Evolutionary conservation across 1,140 invertebrate genomes (phyloP).

Genomic region (Trigoniulus corallinus): DNA sequence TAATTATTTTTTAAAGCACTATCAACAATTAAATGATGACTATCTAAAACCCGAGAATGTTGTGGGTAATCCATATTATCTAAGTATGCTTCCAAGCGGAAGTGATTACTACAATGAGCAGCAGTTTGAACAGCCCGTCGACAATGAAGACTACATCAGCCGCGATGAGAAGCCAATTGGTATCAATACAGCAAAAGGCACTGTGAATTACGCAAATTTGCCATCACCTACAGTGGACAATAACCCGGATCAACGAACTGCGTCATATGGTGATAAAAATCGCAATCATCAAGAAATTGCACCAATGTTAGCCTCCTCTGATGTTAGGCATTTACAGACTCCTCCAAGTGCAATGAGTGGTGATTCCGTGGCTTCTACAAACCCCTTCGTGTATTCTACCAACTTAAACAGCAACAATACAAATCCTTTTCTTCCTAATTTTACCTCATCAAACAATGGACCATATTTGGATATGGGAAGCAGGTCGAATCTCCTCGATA

Average conservation of each 20-base stretch:
- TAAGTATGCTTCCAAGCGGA: neutral
- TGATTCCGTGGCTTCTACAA: neutral
- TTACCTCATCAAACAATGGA: too few relatives aligned
- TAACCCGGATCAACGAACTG: neutral
- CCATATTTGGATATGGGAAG: neutral
- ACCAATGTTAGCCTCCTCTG: neutral
- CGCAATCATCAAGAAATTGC: neutral
- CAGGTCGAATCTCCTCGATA: neutral
- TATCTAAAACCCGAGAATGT: conserved; percentile 36
- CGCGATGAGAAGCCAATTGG: neutral
- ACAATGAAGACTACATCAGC: neutral
- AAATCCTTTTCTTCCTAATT: too few relatives aligned
- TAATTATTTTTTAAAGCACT: conserved; percentile 42
- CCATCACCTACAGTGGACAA: neutral
- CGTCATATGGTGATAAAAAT: neutral
- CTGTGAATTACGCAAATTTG: neutral
- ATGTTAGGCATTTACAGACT: neutral
- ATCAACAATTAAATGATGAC: conserved; percentile 63
- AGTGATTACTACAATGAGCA: neutral
- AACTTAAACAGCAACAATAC: neutral
- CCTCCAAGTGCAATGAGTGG: neutral
- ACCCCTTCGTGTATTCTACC: too few relatives aligned
- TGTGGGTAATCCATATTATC: neutral
- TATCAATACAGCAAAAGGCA: neutral
- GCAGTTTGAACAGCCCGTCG: neutral